Evolutionary conservation across 1,140 invertebrate genomes (phyloP).

Genomic region (Drosophila malerkotliana): DNA sequence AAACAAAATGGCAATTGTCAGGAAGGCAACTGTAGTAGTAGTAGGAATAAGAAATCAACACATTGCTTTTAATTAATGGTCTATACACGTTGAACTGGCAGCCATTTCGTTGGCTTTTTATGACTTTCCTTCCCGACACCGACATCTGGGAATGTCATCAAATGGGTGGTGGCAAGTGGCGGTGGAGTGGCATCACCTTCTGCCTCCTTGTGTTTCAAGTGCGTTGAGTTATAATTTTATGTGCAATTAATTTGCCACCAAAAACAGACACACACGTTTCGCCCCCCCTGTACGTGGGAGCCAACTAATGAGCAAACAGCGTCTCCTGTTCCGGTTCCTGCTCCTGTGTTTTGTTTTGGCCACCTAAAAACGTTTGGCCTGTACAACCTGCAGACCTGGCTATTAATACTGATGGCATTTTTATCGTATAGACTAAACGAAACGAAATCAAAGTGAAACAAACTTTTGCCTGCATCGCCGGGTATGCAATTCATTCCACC

Average conservation of each 20-base stretch:
- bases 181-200: constrained; percentile 17
- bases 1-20: constrained; percentile 65
- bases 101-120: constrained; percentile 54
- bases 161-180: constrained; percentile 10
- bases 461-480: constrained; percentile 5
- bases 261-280: constrained; percentile 40
- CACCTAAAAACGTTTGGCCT: constrained; percentile 48
- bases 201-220: constrained; percentile 65
- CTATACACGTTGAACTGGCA: constrained; percentile 17
- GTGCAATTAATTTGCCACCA: constrained; percentile 77
- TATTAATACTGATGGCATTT: constrained; percentile 76
- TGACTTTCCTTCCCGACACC: constrained; percentile 30
- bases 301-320: constrained; percentile 61
- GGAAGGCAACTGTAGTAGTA: background rate
- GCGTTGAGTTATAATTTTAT: constrained; percentile 77
- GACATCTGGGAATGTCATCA: constrained; percentile 60
- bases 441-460: constrained; percentile 8
- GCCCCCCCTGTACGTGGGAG: constrained; percentile 11
- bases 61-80: constrained; percentile 79
- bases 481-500: constrained; percentile 27
- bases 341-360: constrained; percentile 6
- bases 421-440: constrained; percentile 40
- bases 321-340: constrained; percentile 2
- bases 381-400: constrained; percentile 46
- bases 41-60: constrained; percentile 44